Base-by-base conservation (phyloP, 2,888 invertebrate genomes). In the Halocaridina rubra region DNA sequence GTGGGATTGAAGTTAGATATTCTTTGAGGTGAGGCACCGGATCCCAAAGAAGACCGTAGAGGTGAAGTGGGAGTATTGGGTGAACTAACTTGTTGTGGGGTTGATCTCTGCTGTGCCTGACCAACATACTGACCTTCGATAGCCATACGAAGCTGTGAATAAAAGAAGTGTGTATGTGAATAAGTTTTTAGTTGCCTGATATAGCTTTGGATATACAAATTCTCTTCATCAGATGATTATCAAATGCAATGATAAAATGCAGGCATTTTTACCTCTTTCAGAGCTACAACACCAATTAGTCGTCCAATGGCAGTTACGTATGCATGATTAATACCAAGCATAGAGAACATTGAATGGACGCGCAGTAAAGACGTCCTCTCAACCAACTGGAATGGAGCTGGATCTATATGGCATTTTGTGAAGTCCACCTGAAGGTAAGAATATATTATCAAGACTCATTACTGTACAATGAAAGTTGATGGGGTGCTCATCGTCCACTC, bases 301-400 rank as follows among this genome's bases (percentile, higher is more conserved):
- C 96, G 93, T 0, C 98, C 99, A 81, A 97, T 98, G 86, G 97
- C 96, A 0, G 99, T 99, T 19, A 99, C 99, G 91, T 99, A 99
- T 0, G 99, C 98, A 90, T 97, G 96, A 92, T 98, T 98, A 30
- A 99, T 96, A n/a, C 98, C 98, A 88, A 99, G 94, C 93, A 99
- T 96, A 16, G 98, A 98, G 92, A 99, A 99, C 75, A 99, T 92
- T 0, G 98, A 98, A 91, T 99, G 99, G 3, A 98, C 97, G 91
- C 92, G 89, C 33, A 87, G 64, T 77, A 98, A 92, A 0, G 97
- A 97, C 1, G 98, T 98, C 89, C 96, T 93, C 90, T 97, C 97
- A 0, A 98, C 98, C 5, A 98, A 93, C 90, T 99, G 99, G 92
- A 99, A 99, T 8, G 99, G 99, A 29, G 99, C 97, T 0, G 98